phyloP scores from a whole-genome alignment of 2,113 vertebrate genomes.

The Trochalopteron elliotii region DNA sequence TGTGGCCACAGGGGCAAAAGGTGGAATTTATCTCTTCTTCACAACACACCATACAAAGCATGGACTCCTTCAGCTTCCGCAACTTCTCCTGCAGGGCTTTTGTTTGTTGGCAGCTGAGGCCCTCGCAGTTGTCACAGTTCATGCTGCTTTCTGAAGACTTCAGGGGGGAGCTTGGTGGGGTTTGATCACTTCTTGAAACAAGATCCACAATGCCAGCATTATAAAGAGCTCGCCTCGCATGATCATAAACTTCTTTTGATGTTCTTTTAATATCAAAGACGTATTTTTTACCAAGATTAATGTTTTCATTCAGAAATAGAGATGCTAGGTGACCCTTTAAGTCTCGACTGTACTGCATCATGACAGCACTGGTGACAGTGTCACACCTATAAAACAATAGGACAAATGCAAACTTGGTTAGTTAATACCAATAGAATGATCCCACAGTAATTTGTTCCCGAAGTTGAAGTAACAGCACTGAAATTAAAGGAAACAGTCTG shows the following conservation, averaged over 20 bases:
- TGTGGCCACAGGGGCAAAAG: slow-evolving; percentile 97
- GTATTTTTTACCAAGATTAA: slow-evolving; percentile 97
- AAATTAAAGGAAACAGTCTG: neutral
- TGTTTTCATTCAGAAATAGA: slow-evolving; percentile 96
- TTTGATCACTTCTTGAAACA: slow-evolving; percentile 77
- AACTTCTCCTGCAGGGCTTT: slow-evolving; percentile 88
- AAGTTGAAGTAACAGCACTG: neutral
- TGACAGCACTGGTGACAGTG: slow-evolving; percentile 94
- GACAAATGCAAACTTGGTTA: neutral
- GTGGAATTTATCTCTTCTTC: slow-evolving; percentile 94
- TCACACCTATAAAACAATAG: slow-evolving; percentile 81
- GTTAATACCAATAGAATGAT: neutral
- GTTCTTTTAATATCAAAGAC: slow-evolving; percentile 97
- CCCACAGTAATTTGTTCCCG: neutral
- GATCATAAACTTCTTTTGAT: slow-evolving; percentile 96
- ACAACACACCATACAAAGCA: slow-evolving; percentile 95
- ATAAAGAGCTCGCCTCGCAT: slow-evolving; percentile 91
- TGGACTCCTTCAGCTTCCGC: slow-evolving; percentile 89
- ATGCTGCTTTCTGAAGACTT: slow-evolving; percentile 71
- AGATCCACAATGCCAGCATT: slow-evolving; percentile 91
- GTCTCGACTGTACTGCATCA: slow-evolving; percentile 99
- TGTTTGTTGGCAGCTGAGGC: slow-evolving; percentile 87
- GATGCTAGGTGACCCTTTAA: slow-evolving; percentile 96
- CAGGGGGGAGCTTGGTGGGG: slow-evolving; percentile 80
- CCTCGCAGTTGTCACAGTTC: slow-evolving; percentile 85